These are phyloP conservation scores for Wiebesia pumilae DNA, from an alignment of 1,140 invertebrate genomes.

Conservation along the genomic window DNA sequence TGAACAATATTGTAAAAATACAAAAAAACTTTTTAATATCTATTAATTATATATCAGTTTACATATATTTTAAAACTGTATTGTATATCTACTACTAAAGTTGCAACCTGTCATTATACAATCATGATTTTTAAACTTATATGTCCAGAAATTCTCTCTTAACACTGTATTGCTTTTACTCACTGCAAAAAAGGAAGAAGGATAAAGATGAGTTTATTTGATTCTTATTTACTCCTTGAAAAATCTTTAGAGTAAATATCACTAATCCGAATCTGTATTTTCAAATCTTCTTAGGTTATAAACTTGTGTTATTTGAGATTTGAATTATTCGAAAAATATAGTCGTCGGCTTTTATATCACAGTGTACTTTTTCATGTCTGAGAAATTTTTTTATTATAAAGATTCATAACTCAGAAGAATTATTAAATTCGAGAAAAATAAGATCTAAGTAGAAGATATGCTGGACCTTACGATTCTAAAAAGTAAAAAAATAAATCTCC, in stretches of 20 bases:
- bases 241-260: background rate
- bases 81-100: too few relatives aligned
- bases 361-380: background rate
- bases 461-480: background rate
- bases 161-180: background rate
- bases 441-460: background rate
- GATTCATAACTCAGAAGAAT: background rate
- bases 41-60: background rate
- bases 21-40: background rate
- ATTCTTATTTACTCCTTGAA: background rate
- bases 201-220: background rate
- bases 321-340: background rate
- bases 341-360: background rate
- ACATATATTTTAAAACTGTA: too few relatives aligned
- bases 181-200: background rate
- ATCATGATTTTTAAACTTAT: too few relatives aligned
- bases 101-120: too few relatives aligned
- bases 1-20: background rate
- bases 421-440: background rate
- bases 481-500: background rate
- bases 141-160: slow-evolving; percentile 1
- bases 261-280: background rate
- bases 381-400: background rate
- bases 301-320: background rate
- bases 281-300: background rate